These are phyloP conservation scores for Danio rerio DNA, from an alignment of 2,113 vertebrate genomes.

Conservation along the genomic window DNA sequence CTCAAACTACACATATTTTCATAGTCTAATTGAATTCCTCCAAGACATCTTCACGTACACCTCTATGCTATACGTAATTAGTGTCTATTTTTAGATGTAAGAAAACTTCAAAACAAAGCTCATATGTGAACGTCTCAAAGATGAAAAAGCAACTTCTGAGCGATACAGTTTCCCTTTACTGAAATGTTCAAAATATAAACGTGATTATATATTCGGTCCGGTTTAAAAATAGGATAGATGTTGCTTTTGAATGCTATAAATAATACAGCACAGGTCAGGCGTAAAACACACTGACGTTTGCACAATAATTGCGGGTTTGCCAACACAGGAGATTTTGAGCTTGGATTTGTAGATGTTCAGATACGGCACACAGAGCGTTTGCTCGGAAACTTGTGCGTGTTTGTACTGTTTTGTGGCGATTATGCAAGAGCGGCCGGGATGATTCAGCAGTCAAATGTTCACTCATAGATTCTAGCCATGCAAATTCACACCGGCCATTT, in stretches of 20 bases:
- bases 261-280: slow-evolving; percentile 4
- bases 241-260: slow-evolving; percentile 4
- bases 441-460: slow-evolving; percentile 64
- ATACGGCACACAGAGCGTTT: neutral
- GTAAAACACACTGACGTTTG: neutral
- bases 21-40: too few species aligned
- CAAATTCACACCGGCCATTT: slow-evolving; percentile 56
- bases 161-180: too few species aligned
- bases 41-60: too few species aligned
- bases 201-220: neutral
- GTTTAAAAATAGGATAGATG: slow-evolving; percentile 9
- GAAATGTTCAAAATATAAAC: too few species aligned
- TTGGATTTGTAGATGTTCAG: neutral
- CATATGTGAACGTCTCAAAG: too few species aligned
- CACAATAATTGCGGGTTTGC: neutral
- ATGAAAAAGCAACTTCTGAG: too few species aligned
- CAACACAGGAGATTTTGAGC: neutral
- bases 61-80: too few species aligned
- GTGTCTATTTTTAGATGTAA: too few species aligned
- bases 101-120: too few species aligned
- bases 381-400: slow-evolving; percentile 10
- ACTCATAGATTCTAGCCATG: slow-evolving; percentile 58
- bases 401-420: slow-evolving; percentile 32
- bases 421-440: slow-evolving; percentile 39
- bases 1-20: too few species aligned